A percentile compares a stretch with the other conserved stretches of the same genome.
Evolutionary conservation across 2,113 vertebrate genomes (phyloP).

Genomic region (Sinocyclocheilus maitianheensis): DNA sequence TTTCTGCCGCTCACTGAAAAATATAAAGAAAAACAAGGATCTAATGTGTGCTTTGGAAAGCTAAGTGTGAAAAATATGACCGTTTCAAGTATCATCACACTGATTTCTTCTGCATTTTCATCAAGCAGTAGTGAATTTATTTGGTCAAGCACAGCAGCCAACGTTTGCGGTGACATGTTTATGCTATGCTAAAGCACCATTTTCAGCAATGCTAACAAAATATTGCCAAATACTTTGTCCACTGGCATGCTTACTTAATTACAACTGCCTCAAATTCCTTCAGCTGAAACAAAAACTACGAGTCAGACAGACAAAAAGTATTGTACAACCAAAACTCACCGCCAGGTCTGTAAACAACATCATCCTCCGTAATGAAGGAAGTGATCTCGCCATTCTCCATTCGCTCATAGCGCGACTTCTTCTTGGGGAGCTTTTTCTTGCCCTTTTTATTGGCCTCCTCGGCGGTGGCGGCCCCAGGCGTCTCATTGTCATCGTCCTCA

Average conservation of each 20-base stretch:
- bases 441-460: constrained; percentile 93
- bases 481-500: constrained; percentile 96
- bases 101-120: constrained; percentile 11
- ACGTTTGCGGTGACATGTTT: not conserved
- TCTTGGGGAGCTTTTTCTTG: constrained; percentile 96
- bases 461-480: constrained; percentile 80
- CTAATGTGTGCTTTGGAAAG: constrained; percentile 15
- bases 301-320: not conserved
- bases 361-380: constrained; percentile 94
- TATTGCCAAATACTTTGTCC: constrained; percentile 8
- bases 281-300: not conserved
- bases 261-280: not conserved
- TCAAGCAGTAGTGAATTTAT: not conserved
- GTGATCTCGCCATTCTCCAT: constrained; percentile 95
- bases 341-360: constrained; percentile 93
- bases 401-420: constrained; percentile 95
- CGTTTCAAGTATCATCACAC: not conserved
- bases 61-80: not conserved
- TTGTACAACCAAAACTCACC: constrained; percentile 74
- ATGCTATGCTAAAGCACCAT: not conserved
- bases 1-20: not conserved
- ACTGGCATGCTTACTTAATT: not conserved
- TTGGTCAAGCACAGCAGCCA: constrained; percentile 26
- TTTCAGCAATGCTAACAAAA: constrained; percentile 39
- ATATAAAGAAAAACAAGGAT: constrained; percentile 41